A percentile compares a stretch with the other conserved stretches of the same genome.
phyloP scores from a whole-genome alignment of 2,797 vertebrate genomes.

The Momotus momota region DNA sequence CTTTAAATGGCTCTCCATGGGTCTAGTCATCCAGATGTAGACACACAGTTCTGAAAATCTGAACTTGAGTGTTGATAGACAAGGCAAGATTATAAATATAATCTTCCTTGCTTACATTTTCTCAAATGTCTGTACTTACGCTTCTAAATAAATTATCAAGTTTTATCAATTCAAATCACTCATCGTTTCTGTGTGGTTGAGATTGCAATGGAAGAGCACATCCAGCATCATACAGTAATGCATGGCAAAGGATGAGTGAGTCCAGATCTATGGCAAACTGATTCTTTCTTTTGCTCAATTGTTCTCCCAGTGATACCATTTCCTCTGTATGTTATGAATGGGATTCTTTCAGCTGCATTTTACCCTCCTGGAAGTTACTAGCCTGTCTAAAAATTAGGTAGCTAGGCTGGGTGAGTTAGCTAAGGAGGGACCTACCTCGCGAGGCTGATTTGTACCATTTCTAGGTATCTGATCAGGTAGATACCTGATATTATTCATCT shows the following conservation, averaged over 20 bases:
- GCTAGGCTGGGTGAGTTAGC: background rate
- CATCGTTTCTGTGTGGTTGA: background rate
- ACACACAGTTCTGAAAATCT: background rate
- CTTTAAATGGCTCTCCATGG: background rate
- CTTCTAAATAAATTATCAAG: background rate
- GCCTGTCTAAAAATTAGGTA: background rate
- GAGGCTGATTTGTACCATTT: background rate
- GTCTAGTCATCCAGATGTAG: background rate
- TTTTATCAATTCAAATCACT: background rate
- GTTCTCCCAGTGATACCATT: background rate
- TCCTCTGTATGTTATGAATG: background rate
- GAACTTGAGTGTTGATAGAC: background rate
- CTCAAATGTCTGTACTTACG: background rate
- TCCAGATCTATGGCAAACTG: background rate
- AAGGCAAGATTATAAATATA: background rate
- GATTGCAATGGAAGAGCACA: background rate
- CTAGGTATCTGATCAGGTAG: background rate
- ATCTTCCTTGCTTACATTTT: background rate
- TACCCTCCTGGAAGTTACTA: background rate
- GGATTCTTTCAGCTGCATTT: background rate
- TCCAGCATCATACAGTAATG: background rate
- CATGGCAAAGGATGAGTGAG: background rate
- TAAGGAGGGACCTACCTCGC: background rate
- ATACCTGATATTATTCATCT: background rate
- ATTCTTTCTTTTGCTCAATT: background rate